Evolutionary conservation across 2,113 vertebrate species (phyloP), one percentile per base, ranked within the genome.

Genomic region (Columba janthina): DNA sequence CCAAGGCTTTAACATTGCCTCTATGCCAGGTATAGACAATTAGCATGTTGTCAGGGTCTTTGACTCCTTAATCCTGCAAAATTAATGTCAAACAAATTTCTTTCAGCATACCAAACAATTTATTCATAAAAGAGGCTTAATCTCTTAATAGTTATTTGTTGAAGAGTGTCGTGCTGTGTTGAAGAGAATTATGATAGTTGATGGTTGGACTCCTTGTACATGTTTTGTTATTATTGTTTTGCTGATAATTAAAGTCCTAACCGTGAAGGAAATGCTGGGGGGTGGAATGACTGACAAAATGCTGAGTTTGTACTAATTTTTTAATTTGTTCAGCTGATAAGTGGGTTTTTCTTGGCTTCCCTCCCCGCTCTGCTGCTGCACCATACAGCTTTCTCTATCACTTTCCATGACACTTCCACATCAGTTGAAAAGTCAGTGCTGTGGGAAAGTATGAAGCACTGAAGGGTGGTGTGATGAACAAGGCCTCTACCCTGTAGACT

Each of bases 151-250:
- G 69, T 89, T 95, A 88, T 93, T 96, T 95, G 85, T 89, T 95
- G 90, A 95, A 97, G 91, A 90, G 91, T 1, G 0, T 91, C 94
- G 89, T 94, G 94, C 95, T 97, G 82, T 57, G 91, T 64, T 91
- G 91, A 96, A 95, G 88, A 93, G 78, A 91, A 95, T 92, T 69
- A 91, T 42, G 79, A 89, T 71, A 69, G 90, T 34, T 83, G 80
- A 93, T 92, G 42, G 57, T 50, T 96, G 87, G 74, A 80, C 79
- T 93, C 80, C 79, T 80, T 69, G 34, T 89, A 88, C 26, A 19
- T 67, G 78, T 91, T 97, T 96, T 96, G 93, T 86, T 95, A 88
- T 51, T 96, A 89, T n/a, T 93, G 75, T 97, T 97, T 96, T 97
- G 89, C 61, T 67, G 85, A 90, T 85, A 85, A 96, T 93, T 94